These are phyloP conservation scores for Sarcophaga carnaria DNA, from an alignment of 2,888 invertebrate genomes.

Conservation along the genomic window DNA sequence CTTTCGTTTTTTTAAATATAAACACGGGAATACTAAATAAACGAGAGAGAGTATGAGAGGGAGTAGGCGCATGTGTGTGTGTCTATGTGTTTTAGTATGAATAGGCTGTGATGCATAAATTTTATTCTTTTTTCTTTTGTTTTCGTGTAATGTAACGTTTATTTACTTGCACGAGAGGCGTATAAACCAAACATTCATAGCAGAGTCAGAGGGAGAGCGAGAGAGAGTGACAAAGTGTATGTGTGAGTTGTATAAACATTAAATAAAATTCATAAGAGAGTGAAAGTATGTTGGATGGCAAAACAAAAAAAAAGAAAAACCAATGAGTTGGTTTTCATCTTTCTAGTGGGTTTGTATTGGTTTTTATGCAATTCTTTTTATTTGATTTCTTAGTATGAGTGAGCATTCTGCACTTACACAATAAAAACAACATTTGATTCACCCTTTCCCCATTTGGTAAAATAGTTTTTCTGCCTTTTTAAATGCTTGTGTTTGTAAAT, in stretches of 20 bases:
- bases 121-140: background rate
- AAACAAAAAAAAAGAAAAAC: too few relatives aligned
- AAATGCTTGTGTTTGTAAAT: too few relatives aligned
- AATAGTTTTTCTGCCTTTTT: too few relatives aligned
- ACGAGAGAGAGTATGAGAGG: too few relatives aligned
- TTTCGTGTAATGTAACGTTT: background rate
- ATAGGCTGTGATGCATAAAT: background rate
- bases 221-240: background rate
- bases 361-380: background rate
- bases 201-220: conserved; percentile 6
- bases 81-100: conserved; percentile 30
- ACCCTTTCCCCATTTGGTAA: too few relatives aligned
- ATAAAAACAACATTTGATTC: too few relatives aligned
- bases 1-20: background rate
- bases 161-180: too few relatives aligned
- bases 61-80: conserved; percentile 1
- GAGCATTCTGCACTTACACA: too few relatives aligned
- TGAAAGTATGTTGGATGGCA: background rate
- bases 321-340: background rate
- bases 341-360: conserved; percentile 20
- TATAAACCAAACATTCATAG: too few relatives aligned
- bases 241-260: conserved; percentile 31
- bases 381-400: too few relatives aligned
- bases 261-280: conserved; percentile 42
- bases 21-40: background rate